Evolutionary conservation across 2,113 vertebrate genomes (phyloP).

Genomic region (Cyphomyrus discorhynchus): DNA sequence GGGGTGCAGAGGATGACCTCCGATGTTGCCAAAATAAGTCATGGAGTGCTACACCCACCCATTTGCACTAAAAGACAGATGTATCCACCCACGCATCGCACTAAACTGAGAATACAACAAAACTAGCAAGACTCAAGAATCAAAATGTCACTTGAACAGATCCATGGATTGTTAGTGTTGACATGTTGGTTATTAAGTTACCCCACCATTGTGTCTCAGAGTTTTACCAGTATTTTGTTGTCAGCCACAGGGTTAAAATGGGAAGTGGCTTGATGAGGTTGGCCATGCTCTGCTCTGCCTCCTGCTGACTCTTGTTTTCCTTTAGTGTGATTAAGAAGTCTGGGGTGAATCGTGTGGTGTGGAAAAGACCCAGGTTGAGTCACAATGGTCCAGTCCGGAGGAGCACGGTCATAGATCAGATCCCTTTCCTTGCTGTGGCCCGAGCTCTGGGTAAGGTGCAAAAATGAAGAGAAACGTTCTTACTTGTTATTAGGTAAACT

Average conservation of each 20-base stretch:
- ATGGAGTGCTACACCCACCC: not conserved
- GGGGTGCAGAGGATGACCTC: not conserved
- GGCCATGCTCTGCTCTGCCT: not conserved
- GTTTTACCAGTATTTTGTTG: not conserved
- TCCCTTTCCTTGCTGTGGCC: constrained; percentile 90
- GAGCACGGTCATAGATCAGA: constrained; percentile 94
- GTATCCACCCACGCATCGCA: not conserved
- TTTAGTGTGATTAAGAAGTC: constrained; percentile 93
- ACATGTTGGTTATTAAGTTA: not conserved
- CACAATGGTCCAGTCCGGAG: constrained; percentile 89
- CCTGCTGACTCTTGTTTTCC: not conserved
- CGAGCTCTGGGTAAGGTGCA: constrained; percentile 72
- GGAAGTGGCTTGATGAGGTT: not conserved
- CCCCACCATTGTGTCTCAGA: not conserved
- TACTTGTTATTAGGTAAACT: not conserved
- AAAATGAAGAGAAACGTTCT: not conserved
- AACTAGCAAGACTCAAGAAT: not conserved
- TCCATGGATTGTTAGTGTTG: not conserved
- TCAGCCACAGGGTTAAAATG: not conserved
- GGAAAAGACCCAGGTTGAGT: constrained; percentile 87
- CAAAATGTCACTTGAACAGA: not conserved
- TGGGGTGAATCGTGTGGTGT: constrained; percentile 91
- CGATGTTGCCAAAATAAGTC: not conserved
- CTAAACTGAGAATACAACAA: not conserved
- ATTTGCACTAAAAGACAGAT: not conserved